phyloP scores from a whole-genome alignment of 2,113 vertebrate species.

The Cepphus grylle region DNA sequence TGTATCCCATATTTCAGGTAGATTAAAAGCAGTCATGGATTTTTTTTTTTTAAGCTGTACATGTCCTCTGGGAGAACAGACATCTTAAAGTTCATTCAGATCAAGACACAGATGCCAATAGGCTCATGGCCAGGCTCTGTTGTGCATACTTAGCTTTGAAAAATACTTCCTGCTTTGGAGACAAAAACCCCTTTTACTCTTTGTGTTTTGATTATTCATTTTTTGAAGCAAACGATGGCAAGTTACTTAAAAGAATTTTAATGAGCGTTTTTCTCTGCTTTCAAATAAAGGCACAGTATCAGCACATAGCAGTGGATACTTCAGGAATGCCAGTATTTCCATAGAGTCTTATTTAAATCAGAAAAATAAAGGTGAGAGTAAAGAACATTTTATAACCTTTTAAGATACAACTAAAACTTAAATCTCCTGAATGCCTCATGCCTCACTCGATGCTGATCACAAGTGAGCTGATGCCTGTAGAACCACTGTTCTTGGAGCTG shows the following conservation, averaged over 20 bases:
- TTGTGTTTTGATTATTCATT: slow-evolving; percentile 44
- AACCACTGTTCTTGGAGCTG: neutral
- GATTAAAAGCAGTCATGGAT: slow-evolving; percentile 20
- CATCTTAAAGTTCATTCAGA: slow-evolving; percentile 28
- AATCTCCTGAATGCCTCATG: neutral
- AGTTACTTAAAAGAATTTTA: slow-evolving; percentile 19
- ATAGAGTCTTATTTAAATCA: neutral
- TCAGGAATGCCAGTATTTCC: neutral
- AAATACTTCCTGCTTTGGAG: slow-evolving; percentile 50
- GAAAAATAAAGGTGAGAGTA: neutral
- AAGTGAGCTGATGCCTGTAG: neutral
- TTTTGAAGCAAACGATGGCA: slow-evolving; percentile 13
- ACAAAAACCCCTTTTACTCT: slow-evolving; percentile 21
- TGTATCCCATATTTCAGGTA: slow-evolving; percentile 39
- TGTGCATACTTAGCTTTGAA: slow-evolving; percentile 48
- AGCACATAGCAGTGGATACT: neutral
- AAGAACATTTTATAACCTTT: neutral
- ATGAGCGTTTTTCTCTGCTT: neutral
- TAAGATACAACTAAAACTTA: neutral
- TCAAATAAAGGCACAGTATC: neutral
- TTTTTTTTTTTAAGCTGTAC: neutral
- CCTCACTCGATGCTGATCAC: neutral
- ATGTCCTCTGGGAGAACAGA: slow-evolving; percentile 21
- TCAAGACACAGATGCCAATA: slow-evolving; percentile 25
- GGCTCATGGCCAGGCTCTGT: slow-evolving; percentile 25